Evolutionary conservation across 2,888 invertebrate genomes (phyloP), one percentile per base, ranked within the genome.

Genomic region (Eulithis prunata): DNA sequence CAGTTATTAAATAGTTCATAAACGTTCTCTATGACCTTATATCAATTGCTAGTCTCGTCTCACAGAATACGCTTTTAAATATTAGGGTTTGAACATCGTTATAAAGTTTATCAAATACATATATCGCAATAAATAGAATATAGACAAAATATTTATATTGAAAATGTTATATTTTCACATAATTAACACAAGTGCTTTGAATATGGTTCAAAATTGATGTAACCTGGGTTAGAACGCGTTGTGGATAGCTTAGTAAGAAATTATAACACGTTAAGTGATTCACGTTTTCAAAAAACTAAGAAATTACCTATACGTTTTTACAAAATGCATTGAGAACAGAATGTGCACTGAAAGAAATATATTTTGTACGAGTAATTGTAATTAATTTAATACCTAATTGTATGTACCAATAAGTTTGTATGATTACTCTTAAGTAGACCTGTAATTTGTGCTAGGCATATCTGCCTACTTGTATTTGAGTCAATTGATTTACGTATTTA

Each of bases 321-420:
- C 67, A 67, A 64, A 62, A 64, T 64, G 68, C 64, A 68, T 68
- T 64, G 49, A 60, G 61, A 75, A 75, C 79, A 79, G 77, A 82
- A 78, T 81, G 74, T 85, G 84, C 87, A 87, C 85, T 85, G 83
- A 85, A 77, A 81, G 79, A 81, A 82, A 75, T 86, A 87, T 88
- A 86, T 88, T 88, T 88, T 88, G 80, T 88, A 88, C 85, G 78
- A 80, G 73, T 87, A 86, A 86, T 84, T 84, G 82, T 85, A 88
- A 75, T 85, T 88, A 86, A 85, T 86, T 88, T 86, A 84, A 85
- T 72, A 80, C 80, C 78, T 79, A 85, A 82, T 83, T 81, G 80
- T 80, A 73, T 77, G 63, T 83, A 56, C 71, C 51, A 72, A 84
- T 88, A 88, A 85, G 86, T 88, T 89, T 86, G 80, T 86, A 86